phyloP scores from a whole-genome alignment of 1,140 invertebrate genomes.

The Anastrepha obliqua region DNA sequence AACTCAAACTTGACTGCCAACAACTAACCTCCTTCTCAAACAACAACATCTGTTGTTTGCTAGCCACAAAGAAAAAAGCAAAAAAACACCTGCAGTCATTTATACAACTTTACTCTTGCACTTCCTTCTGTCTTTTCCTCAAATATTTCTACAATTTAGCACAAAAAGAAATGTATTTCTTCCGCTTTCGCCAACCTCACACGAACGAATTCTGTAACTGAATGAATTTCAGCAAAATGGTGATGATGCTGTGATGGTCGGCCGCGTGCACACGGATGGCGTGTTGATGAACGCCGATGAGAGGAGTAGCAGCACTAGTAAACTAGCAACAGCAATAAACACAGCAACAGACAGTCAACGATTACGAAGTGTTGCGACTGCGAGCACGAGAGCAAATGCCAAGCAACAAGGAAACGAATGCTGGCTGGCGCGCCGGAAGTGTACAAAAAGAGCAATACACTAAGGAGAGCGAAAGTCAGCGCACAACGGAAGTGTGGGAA shows the following conservation, averaged over 20 bases:
- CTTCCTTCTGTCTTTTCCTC: background rate
- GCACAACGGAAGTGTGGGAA: slow-evolving; percentile 13
- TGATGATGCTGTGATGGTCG: slow-evolving; percentile 67
- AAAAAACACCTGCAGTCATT: background rate
- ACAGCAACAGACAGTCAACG: slow-evolving; percentile 15
- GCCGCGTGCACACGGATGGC: slow-evolving; percentile 12
- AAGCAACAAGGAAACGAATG: slow-evolving; percentile 9
- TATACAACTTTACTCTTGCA: slow-evolving; percentile 3
- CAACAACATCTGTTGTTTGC: slow-evolving; percentile 10
- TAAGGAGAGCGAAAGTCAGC: background rate
- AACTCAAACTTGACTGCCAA: background rate
- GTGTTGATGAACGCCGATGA: background rate
- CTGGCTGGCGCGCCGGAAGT: slow-evolving; percentile 18
- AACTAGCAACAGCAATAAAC: background rate
- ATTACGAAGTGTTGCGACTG: background rate
- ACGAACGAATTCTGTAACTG: slow-evolving; percentile 72
- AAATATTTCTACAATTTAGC: background rate
- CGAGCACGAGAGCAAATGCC: background rate
- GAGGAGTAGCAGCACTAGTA: background rate
- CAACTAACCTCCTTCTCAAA: too few relatives aligned
- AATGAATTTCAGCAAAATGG: slow-evolving; percentile 68
- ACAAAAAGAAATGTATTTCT: background rate
- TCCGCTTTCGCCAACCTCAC: slow-evolving; percentile 62
- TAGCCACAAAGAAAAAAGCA: slow-evolving; percentile 24
- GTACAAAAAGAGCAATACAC: background rate